Evolutionary conservation across 2,797 vertebrate species (phyloP).

Genomic region (Caiman crocodilus): DNA sequence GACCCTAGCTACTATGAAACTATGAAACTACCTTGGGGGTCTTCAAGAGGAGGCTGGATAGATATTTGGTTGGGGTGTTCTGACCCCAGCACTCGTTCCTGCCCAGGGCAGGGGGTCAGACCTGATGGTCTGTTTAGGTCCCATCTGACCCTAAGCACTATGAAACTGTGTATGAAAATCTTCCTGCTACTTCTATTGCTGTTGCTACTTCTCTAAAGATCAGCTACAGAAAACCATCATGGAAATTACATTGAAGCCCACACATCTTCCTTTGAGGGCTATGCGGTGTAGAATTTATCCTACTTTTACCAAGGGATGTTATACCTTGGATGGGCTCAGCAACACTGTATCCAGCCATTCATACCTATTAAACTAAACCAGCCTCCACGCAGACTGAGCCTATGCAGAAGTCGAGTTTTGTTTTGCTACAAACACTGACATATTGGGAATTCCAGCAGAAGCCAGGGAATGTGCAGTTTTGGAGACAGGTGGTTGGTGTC

Average conservation of each 20-base stretch:
- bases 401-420: rapidly evolving
- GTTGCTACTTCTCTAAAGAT: not conserved
- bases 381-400: rapidly evolving
- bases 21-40: too few relatives aligned
- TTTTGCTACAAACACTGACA: not conserved
- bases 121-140: too few relatives aligned
- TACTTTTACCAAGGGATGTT: not conserved
- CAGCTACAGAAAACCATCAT: not conserved
- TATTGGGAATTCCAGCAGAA: not conserved
- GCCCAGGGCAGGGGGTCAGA: too few relatives aligned
- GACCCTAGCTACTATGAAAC: too few relatives aligned
- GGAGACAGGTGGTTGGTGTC: not conserved
- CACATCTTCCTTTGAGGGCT: not conserved
- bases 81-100: too few relatives aligned
- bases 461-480: not conserved
- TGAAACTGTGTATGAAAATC: not conserved
- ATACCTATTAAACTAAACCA: not conserved
- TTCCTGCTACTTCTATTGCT: not conserved
- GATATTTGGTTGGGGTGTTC: too few relatives aligned
- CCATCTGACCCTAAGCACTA: not conserved
- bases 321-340: not conserved
- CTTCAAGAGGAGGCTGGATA: too few relatives aligned
- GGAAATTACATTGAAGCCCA: not conserved
- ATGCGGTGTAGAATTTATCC: not conserved
- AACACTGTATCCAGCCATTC: not conserved